A percentile compares a stretch with the other conserved stretches of the same genome.
Conservation (phyloP, 2,113 vertebrate species). For the Varanus salvator region DNA sequence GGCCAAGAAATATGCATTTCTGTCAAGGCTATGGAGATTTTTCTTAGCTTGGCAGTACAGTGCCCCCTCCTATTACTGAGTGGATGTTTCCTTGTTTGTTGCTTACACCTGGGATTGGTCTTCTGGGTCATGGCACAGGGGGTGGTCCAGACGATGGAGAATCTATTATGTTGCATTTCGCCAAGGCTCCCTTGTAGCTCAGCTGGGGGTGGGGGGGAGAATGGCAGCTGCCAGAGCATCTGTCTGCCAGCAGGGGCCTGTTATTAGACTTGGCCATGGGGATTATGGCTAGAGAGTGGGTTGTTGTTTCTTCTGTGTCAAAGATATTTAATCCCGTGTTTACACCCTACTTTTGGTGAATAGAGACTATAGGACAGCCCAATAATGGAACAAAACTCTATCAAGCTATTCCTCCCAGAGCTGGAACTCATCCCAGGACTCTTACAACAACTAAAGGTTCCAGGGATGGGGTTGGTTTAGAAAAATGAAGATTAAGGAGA, state of each 20-base stretch:
- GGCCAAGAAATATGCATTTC: background rate
- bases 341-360: constrained; percentile 27
- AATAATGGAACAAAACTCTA: background rate
- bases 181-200: constrained; percentile 15
- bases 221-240: constrained; percentile 32
- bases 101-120: constrained; percentile 16
- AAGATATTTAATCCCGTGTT: constrained; percentile 37
- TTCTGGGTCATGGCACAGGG: constrained; percentile 20
- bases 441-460: background rate
- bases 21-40: background rate
- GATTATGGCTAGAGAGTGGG: constrained; percentile 1
- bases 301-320: constrained; percentile 30
- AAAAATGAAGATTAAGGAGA: background rate
- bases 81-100: background rate
- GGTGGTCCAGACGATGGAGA: constrained; percentile 9
- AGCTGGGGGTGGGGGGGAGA: constrained; percentile 8
- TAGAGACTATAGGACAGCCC: background rate
- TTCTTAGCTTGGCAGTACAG: background rate
- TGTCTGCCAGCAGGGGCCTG: constrained; percentile 33
- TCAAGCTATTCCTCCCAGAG: background rate
- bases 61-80: background rate
- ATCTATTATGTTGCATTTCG: constrained; percentile 12
- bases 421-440: background rate
- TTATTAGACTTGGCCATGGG: constrained; percentile 33
- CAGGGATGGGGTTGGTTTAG: background rate